A percentile compares a stretch with the other conserved stretches of the same genome.
Evolutionary conservation across 1,140 invertebrate species (phyloP).

Genomic region (Bradynema listronoti): DNA sequence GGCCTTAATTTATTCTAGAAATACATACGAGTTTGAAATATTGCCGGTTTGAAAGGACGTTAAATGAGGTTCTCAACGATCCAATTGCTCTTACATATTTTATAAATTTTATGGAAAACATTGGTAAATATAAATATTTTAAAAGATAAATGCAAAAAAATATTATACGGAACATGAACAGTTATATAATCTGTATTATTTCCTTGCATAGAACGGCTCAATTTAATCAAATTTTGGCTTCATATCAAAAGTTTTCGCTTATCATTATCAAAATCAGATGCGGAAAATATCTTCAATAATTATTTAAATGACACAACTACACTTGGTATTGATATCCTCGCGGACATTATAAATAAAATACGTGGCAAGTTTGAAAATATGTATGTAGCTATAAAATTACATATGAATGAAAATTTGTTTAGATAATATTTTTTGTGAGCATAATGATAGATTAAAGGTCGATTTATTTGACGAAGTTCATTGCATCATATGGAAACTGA

Average conservation of each 20-base stretch:
- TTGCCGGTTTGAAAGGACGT: no score
- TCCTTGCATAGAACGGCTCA: neutral
- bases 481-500: neutral
- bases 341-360: neutral
- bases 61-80: neutral
- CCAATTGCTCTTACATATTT: slow-evolving; percentile 3
- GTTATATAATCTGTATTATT: neutral
- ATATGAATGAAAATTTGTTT: neutral
- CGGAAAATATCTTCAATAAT: no score
- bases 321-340: neutral
- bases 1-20: no score
- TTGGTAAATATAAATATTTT: neutral
- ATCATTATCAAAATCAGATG: neutral
- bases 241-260: neutral
- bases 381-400: neutral
- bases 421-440: neutral
- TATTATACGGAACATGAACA: neutral
- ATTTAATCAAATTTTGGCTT: slow-evolving; percentile 3
- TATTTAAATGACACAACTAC: slow-evolving; percentile 1
- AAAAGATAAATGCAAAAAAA: neutral
- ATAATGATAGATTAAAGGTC: no score
- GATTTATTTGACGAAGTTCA: neutral
- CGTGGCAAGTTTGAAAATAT: neutral
- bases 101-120: slow-evolving; percentile 9
- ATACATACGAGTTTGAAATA: no score